Percentiles rank a stretch among this genome's conserved stretches.
These are phyloP conservation scores for Heloderma charlesbogerti DNA, from an alignment of 2,113 vertebrate genomes.

Conservation along the genomic window DNA sequence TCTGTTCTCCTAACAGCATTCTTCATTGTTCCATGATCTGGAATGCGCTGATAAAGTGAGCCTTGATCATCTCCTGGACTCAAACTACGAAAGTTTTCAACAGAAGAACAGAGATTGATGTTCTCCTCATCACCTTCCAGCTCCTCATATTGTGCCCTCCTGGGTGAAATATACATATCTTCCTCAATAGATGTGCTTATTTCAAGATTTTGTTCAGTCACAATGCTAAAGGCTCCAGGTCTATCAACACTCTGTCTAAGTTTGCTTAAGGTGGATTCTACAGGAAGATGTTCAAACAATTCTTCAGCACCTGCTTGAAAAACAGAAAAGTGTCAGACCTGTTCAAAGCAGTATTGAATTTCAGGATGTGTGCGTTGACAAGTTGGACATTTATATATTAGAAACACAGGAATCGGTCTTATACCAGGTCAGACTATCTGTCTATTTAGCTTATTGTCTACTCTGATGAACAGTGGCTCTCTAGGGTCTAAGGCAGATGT, in stretches of 20 bases:
- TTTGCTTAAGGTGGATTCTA: slow-evolving; percentile 77
- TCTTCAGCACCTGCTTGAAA: slow-evolving; percentile 70
- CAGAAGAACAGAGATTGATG: slow-evolving; percentile 44
- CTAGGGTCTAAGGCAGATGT: neutral
- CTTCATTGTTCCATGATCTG: slow-evolving; percentile 49
- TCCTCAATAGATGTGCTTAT: neutral
- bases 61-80: slow-evolving; percentile 48
- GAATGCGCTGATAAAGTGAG: slow-evolving; percentile 66
- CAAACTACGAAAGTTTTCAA: slow-evolving; percentile 56
- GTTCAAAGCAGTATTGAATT: neutral
- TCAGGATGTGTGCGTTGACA: neutral
- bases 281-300: slow-evolving; percentile 77
- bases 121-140: slow-evolving; percentile 42
- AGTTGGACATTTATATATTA: neutral
- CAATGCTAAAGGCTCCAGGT: slow-evolving; percentile 28
- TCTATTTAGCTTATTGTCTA: neutral
- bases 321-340: slow-evolving; percentile 6
- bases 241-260: slow-evolving; percentile 58
- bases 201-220: slow-evolving; percentile 36
- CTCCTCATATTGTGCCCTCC: slow-evolving; percentile 37
- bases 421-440: neutral
- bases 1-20: slow-evolving; percentile 46
- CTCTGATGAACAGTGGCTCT: neutral
- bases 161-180: neutral
- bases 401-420: neutral